phyloP scores from a whole-genome alignment of 2,888 invertebrate species.

The Caenorhabditis becei region DNA sequence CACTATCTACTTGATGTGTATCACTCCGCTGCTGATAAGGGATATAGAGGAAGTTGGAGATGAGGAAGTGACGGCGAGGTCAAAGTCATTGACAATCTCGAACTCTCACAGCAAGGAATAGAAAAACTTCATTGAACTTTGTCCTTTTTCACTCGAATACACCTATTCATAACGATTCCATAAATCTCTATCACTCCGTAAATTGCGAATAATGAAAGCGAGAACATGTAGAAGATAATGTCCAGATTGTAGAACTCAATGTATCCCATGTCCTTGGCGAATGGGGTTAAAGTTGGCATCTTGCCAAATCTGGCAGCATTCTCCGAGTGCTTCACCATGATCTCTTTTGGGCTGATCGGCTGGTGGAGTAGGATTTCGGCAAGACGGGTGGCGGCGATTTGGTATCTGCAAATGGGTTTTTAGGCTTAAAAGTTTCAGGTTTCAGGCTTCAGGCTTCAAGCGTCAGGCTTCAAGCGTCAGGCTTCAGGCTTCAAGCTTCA shows the following conservation, averaged over 20 bases:
- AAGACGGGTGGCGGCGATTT: constrained; percentile 30
- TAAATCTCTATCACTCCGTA: constrained; percentile 23
- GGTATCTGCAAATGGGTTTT: constrained; percentile 30
- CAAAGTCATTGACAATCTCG: too few species aligned
- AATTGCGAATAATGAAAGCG: constrained; percentile 15
- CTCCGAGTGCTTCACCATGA: constrained; percentile 51
- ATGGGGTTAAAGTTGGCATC: constrained; percentile 41
- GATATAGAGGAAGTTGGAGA: background rate
- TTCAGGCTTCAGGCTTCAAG: too few species aligned
- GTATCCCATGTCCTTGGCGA: constrained; percentile 48
- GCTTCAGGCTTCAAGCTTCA: too few species aligned
- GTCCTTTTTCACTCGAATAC: background rate
- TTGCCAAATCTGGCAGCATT: constrained; percentile 56
- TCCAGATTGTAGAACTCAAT: constrained; percentile 54
- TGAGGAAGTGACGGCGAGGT: too few species aligned
- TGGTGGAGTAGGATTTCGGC: constrained; percentile 48
- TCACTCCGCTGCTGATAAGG: constrained; percentile 19
- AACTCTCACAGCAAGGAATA: too few species aligned
- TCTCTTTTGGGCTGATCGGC: constrained; percentile 49
- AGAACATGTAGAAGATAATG: constrained; percentile 20
- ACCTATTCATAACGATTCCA: background rate
- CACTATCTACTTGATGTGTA: constrained; percentile 25
- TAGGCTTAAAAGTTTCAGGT: background rate
- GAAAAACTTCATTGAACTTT: too few species aligned
- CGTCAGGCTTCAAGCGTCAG: too few species aligned